Evolutionary conservation across 2,113 vertebrate species (phyloP).

Genomic region (Sapayoa aenigma): DNA sequence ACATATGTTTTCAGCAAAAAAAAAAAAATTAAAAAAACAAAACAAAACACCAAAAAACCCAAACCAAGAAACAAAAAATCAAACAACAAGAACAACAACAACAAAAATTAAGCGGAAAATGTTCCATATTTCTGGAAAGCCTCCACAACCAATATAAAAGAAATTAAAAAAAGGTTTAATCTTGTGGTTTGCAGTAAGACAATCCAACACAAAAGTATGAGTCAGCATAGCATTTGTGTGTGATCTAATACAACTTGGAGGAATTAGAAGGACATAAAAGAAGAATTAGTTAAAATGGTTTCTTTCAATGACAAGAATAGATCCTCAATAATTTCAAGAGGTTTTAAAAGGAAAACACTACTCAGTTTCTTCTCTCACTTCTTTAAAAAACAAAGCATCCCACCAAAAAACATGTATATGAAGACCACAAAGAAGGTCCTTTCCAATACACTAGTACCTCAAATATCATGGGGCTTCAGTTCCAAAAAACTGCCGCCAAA

Average conservation of each 20-base stretch:
- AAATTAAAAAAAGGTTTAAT: accelerated
- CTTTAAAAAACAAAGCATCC: background rate
- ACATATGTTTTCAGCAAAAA: background rate
- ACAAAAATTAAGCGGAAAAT: background rate
- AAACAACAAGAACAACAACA: background rate
- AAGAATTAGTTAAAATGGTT: background rate
- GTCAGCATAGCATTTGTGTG: background rate
- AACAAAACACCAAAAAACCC: no score
- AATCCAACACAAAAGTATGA: background rate
- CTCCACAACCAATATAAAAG: background rate
- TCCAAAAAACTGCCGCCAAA: no score
- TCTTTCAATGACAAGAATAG: background rate
- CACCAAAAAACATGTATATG: background rate
- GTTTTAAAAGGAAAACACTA: background rate
- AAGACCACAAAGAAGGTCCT: background rate
- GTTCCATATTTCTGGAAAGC: background rate
- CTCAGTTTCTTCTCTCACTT: background rate
- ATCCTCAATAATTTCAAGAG: background rate
- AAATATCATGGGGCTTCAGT: no score
- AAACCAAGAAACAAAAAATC: background rate
- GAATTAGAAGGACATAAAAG: background rate
- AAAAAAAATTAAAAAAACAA: background rate
- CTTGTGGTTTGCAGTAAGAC: background rate
- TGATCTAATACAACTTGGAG: background rate
- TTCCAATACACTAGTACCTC: no score